Conservation (phyloP, 2,113 vertebrate genomes). For the Hemicordylus capensis region DNA sequence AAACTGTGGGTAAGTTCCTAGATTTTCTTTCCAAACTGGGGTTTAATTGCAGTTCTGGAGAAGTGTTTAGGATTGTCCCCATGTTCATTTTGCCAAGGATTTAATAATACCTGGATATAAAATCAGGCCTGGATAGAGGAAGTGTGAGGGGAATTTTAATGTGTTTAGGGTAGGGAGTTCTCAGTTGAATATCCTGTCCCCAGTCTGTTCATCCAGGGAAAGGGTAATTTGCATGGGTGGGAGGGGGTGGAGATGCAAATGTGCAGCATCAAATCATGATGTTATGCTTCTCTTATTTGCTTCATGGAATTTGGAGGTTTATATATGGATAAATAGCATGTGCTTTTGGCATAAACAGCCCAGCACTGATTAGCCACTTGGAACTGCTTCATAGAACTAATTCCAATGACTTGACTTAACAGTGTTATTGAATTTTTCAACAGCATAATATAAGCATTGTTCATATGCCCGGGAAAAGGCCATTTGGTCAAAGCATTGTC, state of each 20-base stretch:
- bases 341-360: neutral
- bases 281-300: neutral
- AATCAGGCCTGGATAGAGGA: neutral
- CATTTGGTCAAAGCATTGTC: constrained; percentile 95
- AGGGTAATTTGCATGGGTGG: no score
- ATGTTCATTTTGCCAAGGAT: neutral
- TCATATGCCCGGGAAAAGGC: constrained; percentile 94
- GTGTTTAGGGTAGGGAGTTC: neutral
- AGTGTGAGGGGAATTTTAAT: neutral
- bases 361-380: neutral
- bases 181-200: neutral
- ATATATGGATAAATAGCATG: no score
- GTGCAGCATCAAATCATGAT: no score
- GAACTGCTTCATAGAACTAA: constrained; percentile 8
- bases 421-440: constrained; percentile 43
- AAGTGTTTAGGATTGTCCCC: neutral
- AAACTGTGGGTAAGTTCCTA: neutral
- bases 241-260: no score
- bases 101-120: neutral
- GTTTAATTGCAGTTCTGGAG: neutral
- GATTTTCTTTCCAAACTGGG: neutral
- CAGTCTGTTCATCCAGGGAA: neutral
- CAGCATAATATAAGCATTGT: constrained; percentile 95
- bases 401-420: constrained; percentile 16
- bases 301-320: neutral